Conservation (phyloP, 2,113 vertebrate genomes). For the Choloepus hoffmanni region DNA sequence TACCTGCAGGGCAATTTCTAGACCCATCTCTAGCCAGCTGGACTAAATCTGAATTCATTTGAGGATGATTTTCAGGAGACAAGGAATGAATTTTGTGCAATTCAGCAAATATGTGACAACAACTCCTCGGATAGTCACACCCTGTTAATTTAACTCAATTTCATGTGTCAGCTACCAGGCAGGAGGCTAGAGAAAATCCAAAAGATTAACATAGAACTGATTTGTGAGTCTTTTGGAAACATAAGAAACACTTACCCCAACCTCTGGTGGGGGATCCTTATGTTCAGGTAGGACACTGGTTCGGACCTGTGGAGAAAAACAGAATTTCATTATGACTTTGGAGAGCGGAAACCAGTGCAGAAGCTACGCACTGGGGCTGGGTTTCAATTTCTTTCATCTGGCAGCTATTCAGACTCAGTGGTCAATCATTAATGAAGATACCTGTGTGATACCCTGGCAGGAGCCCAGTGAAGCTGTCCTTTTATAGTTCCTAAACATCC, state of each 20-base stretch:
- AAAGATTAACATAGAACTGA: not conserved
- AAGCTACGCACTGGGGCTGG: not conserved
- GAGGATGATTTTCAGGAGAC: conserved; percentile 43
- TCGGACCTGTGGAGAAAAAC: conserved; percentile 81
- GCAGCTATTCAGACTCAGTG: not conserved
- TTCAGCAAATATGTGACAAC: not conserved
- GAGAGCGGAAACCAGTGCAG: not conserved
- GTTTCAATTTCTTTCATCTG: not conserved
- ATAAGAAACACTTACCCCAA: conserved; percentile 85
- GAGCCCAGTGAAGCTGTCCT: not conserved
- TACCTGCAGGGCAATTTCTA: conserved; percentile 5
- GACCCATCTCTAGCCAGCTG: not conserved
- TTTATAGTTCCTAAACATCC: conserved; percentile 32
- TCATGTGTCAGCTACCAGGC: not conserved
- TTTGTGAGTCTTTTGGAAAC: not conserved
- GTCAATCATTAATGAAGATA: conserved; percentile 66
- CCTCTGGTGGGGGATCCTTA: conserved; percentile 87
- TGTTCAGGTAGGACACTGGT: conserved; percentile 85
- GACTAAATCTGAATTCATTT: conserved; percentile 4
- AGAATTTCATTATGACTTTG: conserved; percentile 3
- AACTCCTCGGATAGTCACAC: not conserved
- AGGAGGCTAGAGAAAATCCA: conserved; percentile 44
- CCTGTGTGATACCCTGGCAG: not conserved
- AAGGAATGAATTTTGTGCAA: not conserved
- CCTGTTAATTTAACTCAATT: conserved; percentile 48